These are phyloP conservation scores for Platycheirus albimanus DNA, from an alignment of 2,888 invertebrate genomes.

Conservation along the genomic window DNA sequence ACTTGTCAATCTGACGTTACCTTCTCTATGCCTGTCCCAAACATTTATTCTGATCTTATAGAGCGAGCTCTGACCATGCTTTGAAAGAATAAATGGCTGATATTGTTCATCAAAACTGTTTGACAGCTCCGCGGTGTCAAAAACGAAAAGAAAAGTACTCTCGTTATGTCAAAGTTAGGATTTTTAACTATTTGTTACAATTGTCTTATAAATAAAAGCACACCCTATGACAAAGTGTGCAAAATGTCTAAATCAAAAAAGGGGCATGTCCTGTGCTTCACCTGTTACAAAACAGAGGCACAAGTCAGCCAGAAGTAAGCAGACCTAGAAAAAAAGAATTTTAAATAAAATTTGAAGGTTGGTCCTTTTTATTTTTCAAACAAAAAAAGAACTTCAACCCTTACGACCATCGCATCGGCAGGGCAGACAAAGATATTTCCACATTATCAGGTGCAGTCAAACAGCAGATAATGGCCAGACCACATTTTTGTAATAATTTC, in stretches of 20 bases:
- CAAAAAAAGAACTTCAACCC: conserved; percentile 24
- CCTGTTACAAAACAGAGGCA: conserved; percentile 60
- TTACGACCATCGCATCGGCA: conserved; percentile 10
- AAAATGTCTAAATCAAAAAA: neutral
- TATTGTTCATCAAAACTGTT: no score
- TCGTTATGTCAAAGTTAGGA: no score
- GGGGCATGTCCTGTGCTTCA: conserved; percentile 29
- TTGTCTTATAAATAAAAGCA: neutral
- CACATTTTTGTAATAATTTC: conserved; percentile 60
- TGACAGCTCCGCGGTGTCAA: no score
- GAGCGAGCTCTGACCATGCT: no score
- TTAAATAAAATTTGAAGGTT: conserved; percentile 8
- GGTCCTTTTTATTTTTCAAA: neutral
- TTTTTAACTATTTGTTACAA: no score
- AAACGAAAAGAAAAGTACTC: no score
- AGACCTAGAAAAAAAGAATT: conserved; percentile 47
- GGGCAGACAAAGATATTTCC: conserved; percentile 34
- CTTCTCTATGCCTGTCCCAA: no score
- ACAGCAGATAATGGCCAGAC: conserved; percentile 62
- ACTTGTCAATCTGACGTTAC: no score
- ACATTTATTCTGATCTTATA: no score
- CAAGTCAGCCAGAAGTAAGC: conserved; percentile 24
- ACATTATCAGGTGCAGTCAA: conserved; percentile 68
- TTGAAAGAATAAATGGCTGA: no score
- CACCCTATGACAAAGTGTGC: neutral